Percentiles rank a stretch among this genome's conserved stretches.
Conservation (phyloP, 1,140 invertebrate species). For the Adelges cooleyi region DNA sequence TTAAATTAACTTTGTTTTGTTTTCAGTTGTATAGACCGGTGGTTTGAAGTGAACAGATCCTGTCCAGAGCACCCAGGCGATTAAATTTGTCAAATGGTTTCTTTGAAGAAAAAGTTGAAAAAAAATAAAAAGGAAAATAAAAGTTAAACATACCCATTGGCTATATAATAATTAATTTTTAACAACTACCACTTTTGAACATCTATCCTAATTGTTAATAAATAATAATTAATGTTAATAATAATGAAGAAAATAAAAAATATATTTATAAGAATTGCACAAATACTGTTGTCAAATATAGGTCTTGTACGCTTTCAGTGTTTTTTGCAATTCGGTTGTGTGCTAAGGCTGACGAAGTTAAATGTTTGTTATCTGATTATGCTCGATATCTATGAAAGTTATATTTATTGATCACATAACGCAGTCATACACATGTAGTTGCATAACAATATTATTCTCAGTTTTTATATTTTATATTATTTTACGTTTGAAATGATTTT, state of each 20-base stretch:
- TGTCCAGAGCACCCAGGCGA: slow-evolving; percentile 93
- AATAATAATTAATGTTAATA: background rate
- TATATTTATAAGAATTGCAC: background rate
- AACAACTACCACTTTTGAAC: background rate
- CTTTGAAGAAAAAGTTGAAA: slow-evolving; percentile 1
- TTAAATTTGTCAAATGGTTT: slow-evolving; percentile 40
- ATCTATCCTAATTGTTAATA: background rate
- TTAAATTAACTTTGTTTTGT: no score
- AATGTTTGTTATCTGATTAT: background rate
- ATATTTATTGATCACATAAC: background rate
- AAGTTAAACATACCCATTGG: background rate
- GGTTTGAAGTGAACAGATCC: slow-evolving; percentile 94
- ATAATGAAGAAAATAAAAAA: background rate
- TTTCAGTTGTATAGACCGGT: slow-evolving; percentile 86
- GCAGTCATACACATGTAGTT: no score
- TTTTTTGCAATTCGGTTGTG: slow-evolving; percentile 11
- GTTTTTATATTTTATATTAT: no score
- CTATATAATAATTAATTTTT: background rate
- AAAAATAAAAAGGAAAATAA: background rate
- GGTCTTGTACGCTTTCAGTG: slow-evolving; percentile 4
- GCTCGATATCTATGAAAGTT: background rate
- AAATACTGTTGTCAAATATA: background rate
- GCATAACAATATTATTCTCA: no score
- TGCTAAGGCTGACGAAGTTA: background rate
- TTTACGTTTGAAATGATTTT: background rate